A percentile compares a stretch with the other conserved stretches of the same genome.
phyloP scores from a whole-genome alignment of 30 jellyfish, hydroid and myxozoan genomes.

The Calvadosia cruxmelitensis region DNA sequence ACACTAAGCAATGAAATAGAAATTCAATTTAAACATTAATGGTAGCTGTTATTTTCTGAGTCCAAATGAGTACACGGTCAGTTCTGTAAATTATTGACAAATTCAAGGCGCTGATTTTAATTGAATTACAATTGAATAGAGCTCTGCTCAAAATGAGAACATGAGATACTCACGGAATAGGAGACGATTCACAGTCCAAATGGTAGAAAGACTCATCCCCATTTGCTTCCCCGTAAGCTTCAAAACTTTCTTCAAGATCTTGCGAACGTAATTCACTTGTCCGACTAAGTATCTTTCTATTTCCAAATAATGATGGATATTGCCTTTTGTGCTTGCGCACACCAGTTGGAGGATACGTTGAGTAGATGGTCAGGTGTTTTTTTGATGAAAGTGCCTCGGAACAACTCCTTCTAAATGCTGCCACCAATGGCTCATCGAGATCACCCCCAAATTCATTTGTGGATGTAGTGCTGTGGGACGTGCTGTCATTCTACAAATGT shows the following conservation, averaged over 20 bases:
- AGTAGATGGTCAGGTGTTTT: slow-evolving; percentile 42
- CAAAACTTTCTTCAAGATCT: slow-evolving; percentile 79
- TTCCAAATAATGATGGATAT: slow-evolving; percentile 42
- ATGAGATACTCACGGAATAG: slow-evolving; percentile 1
- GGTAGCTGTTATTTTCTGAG: not conserved
- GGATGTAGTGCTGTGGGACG: slow-evolving; percentile 84
- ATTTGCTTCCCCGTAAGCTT: slow-evolving; percentile 73
- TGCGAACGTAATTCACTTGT: slow-evolving; percentile 42
- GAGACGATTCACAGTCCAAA: slow-evolving; percentile 49
- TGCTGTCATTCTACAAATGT: slow-evolving; percentile 86
- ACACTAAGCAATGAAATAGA: too few species aligned
- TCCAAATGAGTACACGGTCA: not conserved
- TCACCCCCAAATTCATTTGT: slow-evolving; percentile 72
- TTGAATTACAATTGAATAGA: not conserved
- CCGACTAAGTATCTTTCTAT: slow-evolving; percentile 39
- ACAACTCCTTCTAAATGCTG: slow-evolving; percentile 19
- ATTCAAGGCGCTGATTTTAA: not conserved
- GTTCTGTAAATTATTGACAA: not conserved
- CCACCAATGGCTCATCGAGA: slow-evolving; percentile 43
- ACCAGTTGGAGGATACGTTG: slow-evolving; percentile 91
- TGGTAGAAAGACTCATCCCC: slow-evolving; percentile 32
- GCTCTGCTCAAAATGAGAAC: not conserved
- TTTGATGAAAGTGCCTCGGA: slow-evolving; percentile 7
- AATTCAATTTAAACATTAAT: too few species aligned
- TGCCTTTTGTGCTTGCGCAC: slow-evolving; percentile 44